Evolutionary conservation across 2,888 invertebrate genomes (phyloP).

Genomic region (Euplexia lucipara): DNA sequence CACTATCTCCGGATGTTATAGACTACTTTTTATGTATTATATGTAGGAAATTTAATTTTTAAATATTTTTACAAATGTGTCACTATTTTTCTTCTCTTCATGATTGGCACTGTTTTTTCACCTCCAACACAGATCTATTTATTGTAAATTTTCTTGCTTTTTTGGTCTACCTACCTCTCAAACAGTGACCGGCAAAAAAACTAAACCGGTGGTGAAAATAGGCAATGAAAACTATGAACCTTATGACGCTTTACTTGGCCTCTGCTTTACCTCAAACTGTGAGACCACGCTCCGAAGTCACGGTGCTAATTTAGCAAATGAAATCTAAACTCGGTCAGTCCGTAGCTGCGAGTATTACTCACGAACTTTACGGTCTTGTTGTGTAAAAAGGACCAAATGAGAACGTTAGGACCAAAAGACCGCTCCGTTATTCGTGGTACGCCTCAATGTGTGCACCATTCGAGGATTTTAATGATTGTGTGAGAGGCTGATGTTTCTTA

Average conservation of each 20-base stretch:
- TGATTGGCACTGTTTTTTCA: no score
- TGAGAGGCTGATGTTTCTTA: slow-evolving; percentile 6
- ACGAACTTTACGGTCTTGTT: slow-evolving; percentile 58
- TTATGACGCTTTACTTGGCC: slow-evolving; percentile 1
- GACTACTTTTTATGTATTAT: no score
- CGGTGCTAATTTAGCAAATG: slow-evolving; percentile 62
- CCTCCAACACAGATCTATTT: no score
- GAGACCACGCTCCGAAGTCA: slow-evolving; percentile 34
- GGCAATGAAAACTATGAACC: no score
- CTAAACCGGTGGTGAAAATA: no score
- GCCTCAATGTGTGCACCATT: slow-evolving; percentile 43
- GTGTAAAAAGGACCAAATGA: slow-evolving; percentile 49
- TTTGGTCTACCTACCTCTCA: no score
- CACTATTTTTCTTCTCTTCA: no score
- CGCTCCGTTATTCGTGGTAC: slow-evolving; percentile 59
- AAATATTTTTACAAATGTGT: no score
- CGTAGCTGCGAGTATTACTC: slow-evolving; percentile 60
- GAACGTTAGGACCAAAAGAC: slow-evolving; percentile 57
- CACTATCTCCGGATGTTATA: no score
- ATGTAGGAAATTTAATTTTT: no score
- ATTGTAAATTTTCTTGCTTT: no score
- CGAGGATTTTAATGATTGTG: slow-evolving; percentile 37
- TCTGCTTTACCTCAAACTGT: slow-evolving; percentile 43
- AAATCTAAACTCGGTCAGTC: slow-evolving; percentile 67
- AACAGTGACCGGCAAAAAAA: no score